A percentile compares a stretch with the other conserved stretches of the same genome.
Evolutionary conservation across 2,888 invertebrate species (phyloP).

Genomic region (Drosophila atripex): DNA sequence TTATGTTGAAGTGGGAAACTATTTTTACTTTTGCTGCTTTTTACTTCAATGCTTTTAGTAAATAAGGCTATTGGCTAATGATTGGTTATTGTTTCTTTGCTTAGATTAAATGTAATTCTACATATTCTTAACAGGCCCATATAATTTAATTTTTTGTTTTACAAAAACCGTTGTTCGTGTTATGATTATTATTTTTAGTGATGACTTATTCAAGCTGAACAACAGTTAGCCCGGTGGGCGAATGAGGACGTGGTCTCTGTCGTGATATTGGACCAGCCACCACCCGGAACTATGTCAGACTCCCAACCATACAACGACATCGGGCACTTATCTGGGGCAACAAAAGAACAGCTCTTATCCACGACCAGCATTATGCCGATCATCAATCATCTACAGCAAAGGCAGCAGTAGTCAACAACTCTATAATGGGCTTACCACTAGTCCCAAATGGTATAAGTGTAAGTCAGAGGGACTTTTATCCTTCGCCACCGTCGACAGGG

Average conservation of each 20-base stretch:
- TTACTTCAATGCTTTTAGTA: too few species aligned
- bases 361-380: constrained; percentile 85
- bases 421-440: constrained; percentile 80
- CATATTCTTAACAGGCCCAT: too few species aligned
- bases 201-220: constrained; percentile 98
- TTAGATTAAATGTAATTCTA: too few species aligned
- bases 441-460: constrained; percentile 84
- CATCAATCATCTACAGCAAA: constrained; percentile 81
- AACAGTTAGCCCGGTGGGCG: constrained; percentile 97
- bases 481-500: constrained; percentile 85
- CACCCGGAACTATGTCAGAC: constrained; percentile 84
- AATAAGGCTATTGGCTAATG: too few species aligned
- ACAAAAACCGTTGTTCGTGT: constrained; percentile 87
- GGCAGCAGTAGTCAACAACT: constrained; percentile 72
- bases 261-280: too few species aligned
- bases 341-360: constrained; percentile 84
- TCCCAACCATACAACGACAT: constrained; percentile 85
- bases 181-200: constrained; percentile 96
- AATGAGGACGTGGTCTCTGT: constrained; percentile 92
- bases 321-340: constrained; percentile 86
- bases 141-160: constrained; percentile 70
- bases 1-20: too few species aligned
- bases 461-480: constrained; percentile 85
- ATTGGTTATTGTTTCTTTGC: too few species aligned
- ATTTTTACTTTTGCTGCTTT: too few species aligned